Conservation (phyloP, 2,888 invertebrate species). For the Athripsodes cinereus region DNA sequence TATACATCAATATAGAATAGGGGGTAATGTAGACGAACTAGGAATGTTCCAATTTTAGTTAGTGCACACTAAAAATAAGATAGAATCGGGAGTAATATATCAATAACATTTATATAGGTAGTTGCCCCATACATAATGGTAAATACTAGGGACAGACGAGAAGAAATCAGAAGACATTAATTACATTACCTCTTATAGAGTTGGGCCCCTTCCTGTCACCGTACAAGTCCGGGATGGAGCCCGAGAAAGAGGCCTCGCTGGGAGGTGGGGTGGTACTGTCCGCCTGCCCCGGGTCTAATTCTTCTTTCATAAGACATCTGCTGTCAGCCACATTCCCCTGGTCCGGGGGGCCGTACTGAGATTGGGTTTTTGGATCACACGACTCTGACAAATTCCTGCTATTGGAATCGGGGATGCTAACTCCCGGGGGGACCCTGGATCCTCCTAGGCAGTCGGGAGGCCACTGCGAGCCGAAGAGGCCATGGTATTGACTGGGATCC, state of each 20-base stretch:
- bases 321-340: slow-evolving; percentile 28
- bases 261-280: slow-evolving; percentile 59
- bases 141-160: no score
- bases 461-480: slow-evolving; percentile 47
- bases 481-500: slow-evolving; percentile 46
- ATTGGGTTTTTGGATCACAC: neutral
- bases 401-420: neutral
- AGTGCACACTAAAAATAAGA: no score
- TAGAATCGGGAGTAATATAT: no score
- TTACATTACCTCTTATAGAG: slow-evolving; percentile 59
- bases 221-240: slow-evolving; percentile 39
- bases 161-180: no score
- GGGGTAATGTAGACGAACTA: no score
- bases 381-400: no score
- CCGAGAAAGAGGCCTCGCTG: slow-evolving; percentile 30
- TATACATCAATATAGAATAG: no score
- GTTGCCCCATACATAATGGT: no score
- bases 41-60: no score
- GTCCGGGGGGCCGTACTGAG: neutral
- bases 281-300: slow-evolving; percentile 36
- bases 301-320: slow-evolving; percentile 3
- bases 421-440: slow-evolving; percentile 27
- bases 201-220: slow-evolving; percentile 58
- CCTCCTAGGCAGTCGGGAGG: slow-evolving; percentile 42
- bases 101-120: no score